Evolutionary conservation across 2,888 invertebrate genomes (phyloP).

Genomic region (Drosophila silvestris): DNA sequence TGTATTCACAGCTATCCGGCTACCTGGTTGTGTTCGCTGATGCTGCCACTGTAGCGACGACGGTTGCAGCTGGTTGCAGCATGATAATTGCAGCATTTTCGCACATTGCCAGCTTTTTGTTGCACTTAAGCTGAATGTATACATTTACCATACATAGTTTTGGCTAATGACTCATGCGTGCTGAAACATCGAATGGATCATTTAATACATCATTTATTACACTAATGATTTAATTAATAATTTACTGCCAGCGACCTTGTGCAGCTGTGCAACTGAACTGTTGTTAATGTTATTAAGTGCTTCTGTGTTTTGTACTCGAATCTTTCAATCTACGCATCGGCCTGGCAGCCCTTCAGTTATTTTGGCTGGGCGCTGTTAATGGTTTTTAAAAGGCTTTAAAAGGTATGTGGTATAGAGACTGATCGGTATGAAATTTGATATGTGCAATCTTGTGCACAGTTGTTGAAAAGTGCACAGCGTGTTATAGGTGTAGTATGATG

Average conservation of each 20-base stretch:
- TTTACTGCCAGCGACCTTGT: conserved; percentile 56
- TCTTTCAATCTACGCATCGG: conserved; percentile 42
- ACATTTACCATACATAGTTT: not conserved
- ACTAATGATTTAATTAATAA: conserved; percentile 76
- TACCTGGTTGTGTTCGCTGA: conserved; percentile 11
- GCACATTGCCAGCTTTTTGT: conserved; percentile 67
- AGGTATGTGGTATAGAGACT: conserved; percentile 63
- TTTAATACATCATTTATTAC: conserved; percentile 68
- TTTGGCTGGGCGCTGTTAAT: conserved; percentile 55
- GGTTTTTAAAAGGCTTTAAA: conserved; percentile 74
- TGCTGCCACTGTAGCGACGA: not conserved
- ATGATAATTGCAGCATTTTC: conserved; percentile 77
- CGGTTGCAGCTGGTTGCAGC: conserved; percentile 39
- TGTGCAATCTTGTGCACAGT: conserved; percentile 44
- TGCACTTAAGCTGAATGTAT: conserved; percentile 9
- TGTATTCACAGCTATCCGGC: conserved; percentile 69
- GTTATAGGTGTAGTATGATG: conserved; percentile 9
- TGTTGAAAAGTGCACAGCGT: conserved; percentile 75
- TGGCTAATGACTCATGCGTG: conserved; percentile 66
- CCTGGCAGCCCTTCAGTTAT: conserved; percentile 60
- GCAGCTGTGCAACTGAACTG: conserved; percentile 25
- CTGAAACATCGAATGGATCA: conserved; percentile 38
- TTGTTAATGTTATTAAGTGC: conserved; percentile 43
- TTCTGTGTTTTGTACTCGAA: conserved; percentile 44
- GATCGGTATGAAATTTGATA: conserved; percentile 67